A percentile compares a stretch with the other conserved stretches of the same genome.
phyloP scores from a whole-genome alignment of 2,888 invertebrate genomes.

The Euzetes globulus region DNA sequence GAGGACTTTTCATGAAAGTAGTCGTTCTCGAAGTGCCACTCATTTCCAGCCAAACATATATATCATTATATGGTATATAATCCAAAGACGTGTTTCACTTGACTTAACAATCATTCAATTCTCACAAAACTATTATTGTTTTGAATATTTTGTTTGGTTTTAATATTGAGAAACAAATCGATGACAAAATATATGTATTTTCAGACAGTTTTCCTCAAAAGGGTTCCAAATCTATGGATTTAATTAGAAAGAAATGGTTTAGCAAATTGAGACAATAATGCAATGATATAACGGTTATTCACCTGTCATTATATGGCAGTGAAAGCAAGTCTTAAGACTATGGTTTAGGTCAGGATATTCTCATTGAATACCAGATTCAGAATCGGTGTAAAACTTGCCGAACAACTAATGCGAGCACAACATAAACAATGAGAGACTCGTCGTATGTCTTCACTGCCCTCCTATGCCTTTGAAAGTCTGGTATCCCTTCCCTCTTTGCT shows the following conservation, averaged over 20 bases:
- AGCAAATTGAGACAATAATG: neutral
- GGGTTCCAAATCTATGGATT: neutral
- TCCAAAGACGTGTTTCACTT: constrained; percentile 3
- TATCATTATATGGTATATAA: constrained; percentile 14
- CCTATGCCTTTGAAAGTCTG: neutral
- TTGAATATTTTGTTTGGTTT: neutral
- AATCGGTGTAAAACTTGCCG: neutral
- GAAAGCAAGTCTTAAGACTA: constrained; percentile 6
- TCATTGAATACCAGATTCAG: neutral
- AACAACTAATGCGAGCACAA: neutral
- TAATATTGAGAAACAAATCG: neutral
- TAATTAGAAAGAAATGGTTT: neutral
- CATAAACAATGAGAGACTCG: neutral
- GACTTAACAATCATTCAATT: constrained; percentile 6
- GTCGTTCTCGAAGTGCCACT: constrained; percentile 1
- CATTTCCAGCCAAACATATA: neutral
- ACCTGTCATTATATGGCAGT: constrained; percentile 13
- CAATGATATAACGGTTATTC: constrained; percentile 2
- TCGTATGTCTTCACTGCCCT: neutral
- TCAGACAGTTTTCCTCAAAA: neutral
- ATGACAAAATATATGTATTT: neutral
- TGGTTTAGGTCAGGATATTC: constrained; percentile 9
- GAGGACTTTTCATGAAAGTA: constrained; percentile 39
- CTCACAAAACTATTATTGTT: neutral
- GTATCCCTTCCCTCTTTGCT: neutral